These are phyloP conservation scores for Amorpha juglandis DNA, from an alignment of 2,888 invertebrate genomes.

Conservation along the genomic window DNA sequence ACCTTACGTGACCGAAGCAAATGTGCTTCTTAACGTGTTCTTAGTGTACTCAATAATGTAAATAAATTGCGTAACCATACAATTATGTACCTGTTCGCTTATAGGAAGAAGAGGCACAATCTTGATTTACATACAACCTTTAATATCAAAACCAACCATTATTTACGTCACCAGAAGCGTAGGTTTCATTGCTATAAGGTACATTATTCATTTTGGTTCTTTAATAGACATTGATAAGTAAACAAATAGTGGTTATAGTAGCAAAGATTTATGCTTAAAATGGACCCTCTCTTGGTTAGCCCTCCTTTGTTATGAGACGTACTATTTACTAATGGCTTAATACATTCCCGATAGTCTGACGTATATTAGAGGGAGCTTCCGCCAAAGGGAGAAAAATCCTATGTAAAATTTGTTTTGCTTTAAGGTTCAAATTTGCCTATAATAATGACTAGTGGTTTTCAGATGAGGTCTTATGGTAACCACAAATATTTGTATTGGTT, in stretches of 20 bases:
- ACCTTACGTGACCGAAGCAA: conserved; percentile 47
- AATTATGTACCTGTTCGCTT: conserved; percentile 38
- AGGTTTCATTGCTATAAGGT: conserved; percentile 20
- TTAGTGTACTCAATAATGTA: conserved; percentile 12
- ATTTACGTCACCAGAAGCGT: conserved; percentile 12
- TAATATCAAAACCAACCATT: conserved; percentile 50
- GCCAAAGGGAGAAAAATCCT: conserved; percentile 24
- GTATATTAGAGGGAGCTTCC: conserved; percentile 51
- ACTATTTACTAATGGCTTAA: conserved; percentile 76
- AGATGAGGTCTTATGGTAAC: conserved; percentile 14
- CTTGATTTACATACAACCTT: conserved; percentile 49
- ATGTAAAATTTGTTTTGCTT: neutral
- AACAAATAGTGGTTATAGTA: conserved; percentile 24
- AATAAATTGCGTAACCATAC: conserved; percentile 20
- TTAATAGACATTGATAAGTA: conserved; percentile 37
- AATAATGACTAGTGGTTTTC: conserved; percentile 14
- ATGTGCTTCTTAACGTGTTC: conserved; percentile 19
- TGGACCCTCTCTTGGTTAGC: conserved; percentile 12
- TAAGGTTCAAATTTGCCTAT: conserved; percentile 2
- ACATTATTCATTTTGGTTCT: neutral
- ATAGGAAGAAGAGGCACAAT: conserved; percentile 42
- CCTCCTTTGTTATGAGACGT: conserved; percentile 43
- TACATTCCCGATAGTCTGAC: conserved; percentile 67
- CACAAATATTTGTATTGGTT: conserved; percentile 26
- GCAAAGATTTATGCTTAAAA: conserved; percentile 15